Percentiles rank a stretch among this genome's conserved stretches.
Conservation (phyloP, 2,113 vertebrate genomes). For the Siniperca chuatsi region DNA sequence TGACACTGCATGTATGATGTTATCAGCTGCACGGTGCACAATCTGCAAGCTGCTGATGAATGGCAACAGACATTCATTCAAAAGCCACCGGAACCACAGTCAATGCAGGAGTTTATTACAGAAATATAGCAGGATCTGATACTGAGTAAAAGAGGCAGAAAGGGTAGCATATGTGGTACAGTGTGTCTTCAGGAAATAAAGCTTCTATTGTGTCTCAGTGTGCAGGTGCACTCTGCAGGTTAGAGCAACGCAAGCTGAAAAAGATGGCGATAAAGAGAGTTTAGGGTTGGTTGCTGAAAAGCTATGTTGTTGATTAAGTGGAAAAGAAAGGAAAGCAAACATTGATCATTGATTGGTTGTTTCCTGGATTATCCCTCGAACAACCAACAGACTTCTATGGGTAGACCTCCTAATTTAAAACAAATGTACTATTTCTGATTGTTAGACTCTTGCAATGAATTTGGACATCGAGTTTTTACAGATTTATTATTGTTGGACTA, state of each 20-base stretch:
- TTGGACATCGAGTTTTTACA: not conserved
- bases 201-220: slow-evolving; percentile 26
- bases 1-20: slow-evolving; percentile 13
- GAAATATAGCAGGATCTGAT: slow-evolving; percentile 10
- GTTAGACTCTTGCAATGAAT: not conserved
- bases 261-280: not conserved
- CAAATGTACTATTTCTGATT: not conserved
- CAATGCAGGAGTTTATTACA: slow-evolving; percentile 30
- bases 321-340: not conserved
- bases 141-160: not conserved
- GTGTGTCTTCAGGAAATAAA: slow-evolving; percentile 23
- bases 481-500: not conserved
- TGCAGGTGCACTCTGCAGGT: slow-evolving; percentile 30
- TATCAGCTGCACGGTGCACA: slow-evolving; percentile 5
- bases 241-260: not conserved
- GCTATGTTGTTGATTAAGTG: not conserved
- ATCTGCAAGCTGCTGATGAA: slow-evolving; percentile 36
- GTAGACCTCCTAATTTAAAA: not conserved
- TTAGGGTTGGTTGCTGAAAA: not conserved
- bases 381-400: not conserved
- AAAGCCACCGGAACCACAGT: not conserved
- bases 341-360: not conserved
- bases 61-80: slow-evolving; percentile 30
- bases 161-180: too few relatives aligned
- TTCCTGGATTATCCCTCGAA: not conserved